These are phyloP conservation scores for Sprattus sprattus DNA, from an alignment of 2,113 vertebrate species.

Conservation along the genomic window DNA sequence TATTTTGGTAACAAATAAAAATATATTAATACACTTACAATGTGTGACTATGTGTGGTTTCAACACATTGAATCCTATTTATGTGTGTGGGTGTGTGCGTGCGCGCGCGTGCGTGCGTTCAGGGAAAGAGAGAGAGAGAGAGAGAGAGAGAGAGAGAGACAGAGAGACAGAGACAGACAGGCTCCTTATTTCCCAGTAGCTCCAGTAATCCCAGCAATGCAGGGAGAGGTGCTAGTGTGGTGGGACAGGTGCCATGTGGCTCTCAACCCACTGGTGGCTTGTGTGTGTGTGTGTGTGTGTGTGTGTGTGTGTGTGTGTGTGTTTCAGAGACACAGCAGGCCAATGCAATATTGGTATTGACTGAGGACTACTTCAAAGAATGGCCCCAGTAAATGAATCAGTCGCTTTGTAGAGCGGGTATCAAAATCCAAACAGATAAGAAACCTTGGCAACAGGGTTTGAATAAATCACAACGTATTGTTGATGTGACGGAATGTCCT, in stretches of 20 bases:
- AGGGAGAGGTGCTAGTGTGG: slow-evolving; percentile 34
- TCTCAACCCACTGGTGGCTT: background rate
- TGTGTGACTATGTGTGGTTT: background rate
- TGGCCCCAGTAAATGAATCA: background rate
- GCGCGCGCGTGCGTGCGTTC: background rate
- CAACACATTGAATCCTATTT: no score
- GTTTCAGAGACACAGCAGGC: background rate
- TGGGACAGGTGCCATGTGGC: background rate
- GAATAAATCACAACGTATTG: background rate
- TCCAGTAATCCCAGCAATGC: slow-evolving; percentile 35
- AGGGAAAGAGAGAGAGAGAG: background rate
- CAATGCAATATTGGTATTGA: background rate
- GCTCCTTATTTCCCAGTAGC: slow-evolving; percentile 31
- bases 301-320: background rate
- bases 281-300: slow-evolving; percentile 25
- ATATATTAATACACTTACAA: background rate
- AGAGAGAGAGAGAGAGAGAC: background rate
- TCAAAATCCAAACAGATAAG: no score
- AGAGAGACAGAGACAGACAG: background rate
- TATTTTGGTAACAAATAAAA: background rate
- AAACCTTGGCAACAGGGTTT: background rate
- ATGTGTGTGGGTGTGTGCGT: background rate
- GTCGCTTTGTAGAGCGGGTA: background rate
- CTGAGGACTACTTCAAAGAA: background rate
- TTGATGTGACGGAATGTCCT: background rate